A percentile compares a stretch with the other conserved stretches of the same genome.
Conservation (phyloP, 2,113 vertebrate species). For the Erinaceus europaeus region DNA sequence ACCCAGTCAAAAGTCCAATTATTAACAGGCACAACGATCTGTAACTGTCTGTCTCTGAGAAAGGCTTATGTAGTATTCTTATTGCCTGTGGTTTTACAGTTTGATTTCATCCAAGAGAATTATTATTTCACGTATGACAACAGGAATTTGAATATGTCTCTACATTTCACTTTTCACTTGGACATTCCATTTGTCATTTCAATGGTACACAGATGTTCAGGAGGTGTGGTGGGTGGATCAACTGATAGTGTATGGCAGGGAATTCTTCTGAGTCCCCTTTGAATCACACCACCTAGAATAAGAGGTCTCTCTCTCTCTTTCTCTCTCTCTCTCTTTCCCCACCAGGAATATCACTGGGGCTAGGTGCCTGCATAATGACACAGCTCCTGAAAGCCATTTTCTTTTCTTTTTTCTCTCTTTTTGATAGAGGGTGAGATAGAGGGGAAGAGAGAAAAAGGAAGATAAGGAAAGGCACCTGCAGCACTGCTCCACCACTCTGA, state of each 20-base stretch:
- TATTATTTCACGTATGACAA: background rate
- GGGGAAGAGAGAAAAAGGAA: too few species aligned
- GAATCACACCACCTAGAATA: background rate
- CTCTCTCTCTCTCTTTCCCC: too few species aligned
- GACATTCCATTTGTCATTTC: background rate
- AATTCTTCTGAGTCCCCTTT: background rate
- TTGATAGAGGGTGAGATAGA: too few species aligned
- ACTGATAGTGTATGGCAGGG: too few species aligned
- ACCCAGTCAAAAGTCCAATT: conserved; percentile 9
- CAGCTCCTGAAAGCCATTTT: too few species aligned
- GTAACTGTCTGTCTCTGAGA: background rate
- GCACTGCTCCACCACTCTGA: too few species aligned
- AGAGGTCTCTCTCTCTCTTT: too few species aligned
- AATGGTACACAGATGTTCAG: background rate
- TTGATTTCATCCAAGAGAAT: background rate
- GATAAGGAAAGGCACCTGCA: too few species aligned
- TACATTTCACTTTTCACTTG: background rate
- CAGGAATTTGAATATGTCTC: background rate
- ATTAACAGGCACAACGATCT: background rate
- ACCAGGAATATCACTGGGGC: too few species aligned
- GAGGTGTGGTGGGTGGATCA: background rate
- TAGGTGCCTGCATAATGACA: too few species aligned
- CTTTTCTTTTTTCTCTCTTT: too few species aligned
- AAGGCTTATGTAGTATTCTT: background rate
- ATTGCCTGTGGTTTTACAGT: background rate